Evolutionary conservation across 2,888 invertebrate genomes (phyloP), one percentile per base, ranked within the genome.

Genomic region (Physocephala rufipes): DNA sequence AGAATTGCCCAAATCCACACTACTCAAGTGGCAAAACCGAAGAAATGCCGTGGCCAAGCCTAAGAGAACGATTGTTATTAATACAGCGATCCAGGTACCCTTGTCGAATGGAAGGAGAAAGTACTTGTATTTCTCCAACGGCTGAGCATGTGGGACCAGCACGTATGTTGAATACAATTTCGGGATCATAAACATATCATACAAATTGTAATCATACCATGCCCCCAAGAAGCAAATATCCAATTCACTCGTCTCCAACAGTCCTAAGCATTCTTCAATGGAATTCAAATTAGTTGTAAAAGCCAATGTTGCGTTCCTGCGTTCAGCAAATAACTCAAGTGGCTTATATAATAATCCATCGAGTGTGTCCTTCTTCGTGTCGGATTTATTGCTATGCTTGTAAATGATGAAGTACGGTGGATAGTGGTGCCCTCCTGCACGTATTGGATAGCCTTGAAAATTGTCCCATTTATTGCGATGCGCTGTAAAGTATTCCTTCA

Each of bases 361-460:
- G 9, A 26, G 63, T 15, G 49, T 26, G 15, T 47, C 16, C 9
- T 36, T 36, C 28, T 71, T 47, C 1, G 21, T 21, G 9, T n/a
- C 13, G 13, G 59, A 24, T 7, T 49, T 16, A 47, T 47, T 63
- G 21, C 24, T 30, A 21, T 71, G 62, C 19, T 45, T 28, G 28
- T 72, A 72, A 3, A 72, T 66, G 30, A 69, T 62, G 13, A 66
- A 24, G n/a, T 63, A 28, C 1, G 72, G 72, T 19, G 72, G 72
- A 58, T 72, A 66, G 55, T 66, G 45, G 19, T 45, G 55, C 26
- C 58, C 62, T 58, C 49, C 63, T 15, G 45, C 49, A 19, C 58
- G 65, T 47, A 72, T 47, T 15, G 28, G 28, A 62, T 67, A 72
- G 12, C 72, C 70, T 15, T 64, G 70, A 15, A 53, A 24, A 36